Evolutionary conservation across 2,113 vertebrate genomes (phyloP).

Genomic region (Paralichthys olivaceus): DNA sequence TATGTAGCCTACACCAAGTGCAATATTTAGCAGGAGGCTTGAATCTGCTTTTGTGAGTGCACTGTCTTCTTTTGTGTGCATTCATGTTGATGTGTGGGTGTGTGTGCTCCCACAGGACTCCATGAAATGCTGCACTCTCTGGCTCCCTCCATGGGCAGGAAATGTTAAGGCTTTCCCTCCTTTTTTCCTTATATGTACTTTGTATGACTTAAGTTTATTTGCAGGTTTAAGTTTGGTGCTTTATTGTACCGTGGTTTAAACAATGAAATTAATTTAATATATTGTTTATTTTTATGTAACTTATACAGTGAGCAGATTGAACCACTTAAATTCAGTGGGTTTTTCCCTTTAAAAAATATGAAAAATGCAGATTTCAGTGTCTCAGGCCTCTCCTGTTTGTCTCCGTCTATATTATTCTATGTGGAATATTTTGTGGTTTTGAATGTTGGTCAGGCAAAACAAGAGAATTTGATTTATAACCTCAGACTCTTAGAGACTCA

Average conservation of each 20-base stretch:
- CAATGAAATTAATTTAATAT: no score
- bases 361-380: no score
- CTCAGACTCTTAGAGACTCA: no score
- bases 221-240: no score
- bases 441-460: neutral
- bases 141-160: slow-evolving; percentile 76
- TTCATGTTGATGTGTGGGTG: slow-evolving; percentile 63
- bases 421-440: neutral
- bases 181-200: slow-evolving; percentile 7
- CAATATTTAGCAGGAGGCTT: slow-evolving; percentile 52
- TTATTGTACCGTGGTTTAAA: no score
- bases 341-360: no score
- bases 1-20: slow-evolving; percentile 31
- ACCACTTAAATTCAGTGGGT: no score
- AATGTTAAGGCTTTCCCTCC: slow-evolving; percentile 20
- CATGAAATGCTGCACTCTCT: slow-evolving; percentile 65
- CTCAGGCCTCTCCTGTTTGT: no score
- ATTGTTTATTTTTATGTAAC: no score
- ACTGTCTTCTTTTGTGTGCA: slow-evolving; percentile 42
- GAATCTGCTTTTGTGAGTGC: slow-evolving; percentile 23
- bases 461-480: neutral
- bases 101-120: slow-evolving; percentile 54
- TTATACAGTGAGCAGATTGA: no score
- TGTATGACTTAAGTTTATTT: neutral
- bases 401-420: no score